Evolutionary conservation across 2,888 invertebrate species (phyloP).

Genomic region (Drosophila anceps): DNA sequence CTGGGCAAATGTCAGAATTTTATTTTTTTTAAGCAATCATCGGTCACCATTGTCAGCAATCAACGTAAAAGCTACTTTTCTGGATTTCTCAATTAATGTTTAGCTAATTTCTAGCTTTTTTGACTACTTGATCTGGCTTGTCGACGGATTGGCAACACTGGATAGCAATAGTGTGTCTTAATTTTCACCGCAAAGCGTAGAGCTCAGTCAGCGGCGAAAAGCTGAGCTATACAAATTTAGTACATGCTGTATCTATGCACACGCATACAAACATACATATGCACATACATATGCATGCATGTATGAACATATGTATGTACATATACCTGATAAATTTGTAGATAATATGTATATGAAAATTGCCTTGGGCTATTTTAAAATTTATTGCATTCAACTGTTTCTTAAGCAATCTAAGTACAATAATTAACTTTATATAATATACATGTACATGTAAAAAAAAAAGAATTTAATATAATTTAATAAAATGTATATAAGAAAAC

Average conservation of each 20-base stretch:
- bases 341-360: background rate
- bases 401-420: slow-evolving; percentile 38
- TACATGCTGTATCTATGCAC: background rate
- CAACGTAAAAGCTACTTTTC: too few relatives aligned
- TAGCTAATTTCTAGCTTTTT: too few relatives aligned
- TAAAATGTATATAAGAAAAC: slow-evolving; percentile 7
- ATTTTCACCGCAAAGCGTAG: too few relatives aligned
- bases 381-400: slow-evolving; percentile 43
- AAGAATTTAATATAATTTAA: slow-evolving; percentile 3
- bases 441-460: slow-evolving; percentile 8
- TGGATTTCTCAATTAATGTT: too few relatives aligned
- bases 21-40: too few relatives aligned
- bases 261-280: background rate
- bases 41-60: too few relatives aligned
- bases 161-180: background rate
- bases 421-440: slow-evolving; percentile 12
- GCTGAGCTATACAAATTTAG: background rate
- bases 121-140: too few relatives aligned
- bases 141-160: too few relatives aligned
- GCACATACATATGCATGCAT: background rate
- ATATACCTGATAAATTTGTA: background rate
- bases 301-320: background rate
- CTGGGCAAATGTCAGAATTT: too few relatives aligned
- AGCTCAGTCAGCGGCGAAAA: background rate
- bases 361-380: slow-evolving; percentile 45